These are phyloP conservation scores for Phlogophora meticulosa DNA, from an alignment of 2,888 invertebrate genomes.

Conservation along the genomic window DNA sequence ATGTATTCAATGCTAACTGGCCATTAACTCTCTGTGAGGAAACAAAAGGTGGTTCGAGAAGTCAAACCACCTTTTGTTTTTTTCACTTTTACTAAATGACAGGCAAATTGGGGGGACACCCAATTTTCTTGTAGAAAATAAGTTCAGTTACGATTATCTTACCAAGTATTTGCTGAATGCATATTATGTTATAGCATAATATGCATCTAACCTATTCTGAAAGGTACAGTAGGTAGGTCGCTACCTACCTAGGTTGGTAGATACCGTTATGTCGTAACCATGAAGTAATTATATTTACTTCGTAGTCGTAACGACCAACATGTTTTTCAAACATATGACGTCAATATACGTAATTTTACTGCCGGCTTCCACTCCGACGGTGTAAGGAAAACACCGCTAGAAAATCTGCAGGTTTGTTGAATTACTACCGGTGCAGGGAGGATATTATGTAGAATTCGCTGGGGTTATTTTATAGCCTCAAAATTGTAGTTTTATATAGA, in stretches of 20 bases:
- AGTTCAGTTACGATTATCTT: too few species aligned
- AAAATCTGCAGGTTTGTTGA: slow-evolving; percentile 51
- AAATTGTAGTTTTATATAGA: background rate
- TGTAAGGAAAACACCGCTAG: slow-evolving; percentile 48
- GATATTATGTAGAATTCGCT: slow-evolving; percentile 1
- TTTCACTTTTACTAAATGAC: background rate
- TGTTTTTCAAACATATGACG: slow-evolving; percentile 57
- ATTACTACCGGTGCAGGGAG: slow-evolving; percentile 17
- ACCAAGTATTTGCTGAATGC: background rate
- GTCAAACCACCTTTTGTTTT: too few species aligned
- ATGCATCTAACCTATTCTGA: background rate
- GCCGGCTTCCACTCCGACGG: slow-evolving; percentile 23
- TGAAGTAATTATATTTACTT: too few species aligned
- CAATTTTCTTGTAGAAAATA: background rate
- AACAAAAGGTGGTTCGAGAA: background rate
- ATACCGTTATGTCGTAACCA: too few species aligned
- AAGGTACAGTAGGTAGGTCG: slow-evolving; percentile 8
- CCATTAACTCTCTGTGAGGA: background rate
- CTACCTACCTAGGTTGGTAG: too few species aligned
- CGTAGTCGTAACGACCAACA: slow-evolving; percentile 26
- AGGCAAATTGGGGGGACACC: background rate
- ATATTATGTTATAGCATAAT: background rate
- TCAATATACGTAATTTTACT: slow-evolving; percentile 57
- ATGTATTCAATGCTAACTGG: background rate
- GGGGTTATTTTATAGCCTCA: background rate